phyloP scores from a whole-genome alignment of 2,113 vertebrate genomes.

The Oreochromis aureus region DNA sequence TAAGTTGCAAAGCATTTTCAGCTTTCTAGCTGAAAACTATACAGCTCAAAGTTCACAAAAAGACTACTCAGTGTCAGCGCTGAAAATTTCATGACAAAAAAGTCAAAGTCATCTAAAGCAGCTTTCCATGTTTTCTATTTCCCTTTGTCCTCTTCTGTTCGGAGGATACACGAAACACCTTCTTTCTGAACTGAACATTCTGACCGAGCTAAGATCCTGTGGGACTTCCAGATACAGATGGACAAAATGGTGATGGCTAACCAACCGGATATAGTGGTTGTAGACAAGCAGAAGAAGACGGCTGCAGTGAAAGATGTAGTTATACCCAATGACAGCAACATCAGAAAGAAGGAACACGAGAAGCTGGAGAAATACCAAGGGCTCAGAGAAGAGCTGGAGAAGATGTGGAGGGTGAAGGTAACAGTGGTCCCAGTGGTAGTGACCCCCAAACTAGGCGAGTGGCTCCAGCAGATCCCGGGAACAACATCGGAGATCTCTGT shows the following conservation, averaged over 20 bases:
- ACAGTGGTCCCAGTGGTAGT: neutral
- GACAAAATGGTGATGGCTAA: neutral
- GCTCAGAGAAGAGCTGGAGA: neutral
- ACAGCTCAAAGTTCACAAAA: neutral
- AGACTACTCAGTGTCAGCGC: neutral
- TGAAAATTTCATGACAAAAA: neutral
- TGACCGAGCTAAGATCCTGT: neutral
- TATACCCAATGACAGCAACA: fast-evolving
- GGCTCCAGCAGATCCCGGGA: neutral
- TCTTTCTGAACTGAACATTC: neutral
- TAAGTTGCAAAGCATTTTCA: neutral
- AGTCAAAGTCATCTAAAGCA: neutral
- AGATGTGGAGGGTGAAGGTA: fast-evolving
- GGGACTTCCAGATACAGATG: neutral
- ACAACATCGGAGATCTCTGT: too few species aligned
- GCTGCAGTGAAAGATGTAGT: neutral
- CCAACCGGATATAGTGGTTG: neutral
- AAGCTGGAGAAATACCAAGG: neutral
- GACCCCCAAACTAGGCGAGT: neutral
- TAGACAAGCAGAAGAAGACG: neutral
- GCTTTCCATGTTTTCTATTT: neutral
- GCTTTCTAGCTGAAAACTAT: neutral
- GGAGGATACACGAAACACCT: neutral
- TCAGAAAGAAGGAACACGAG: neutral
- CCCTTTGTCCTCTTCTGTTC: neutral